Base-by-base conservation (phyloP, 2,113 vertebrate species). In the Saccopteryx bilineata region DNA sequence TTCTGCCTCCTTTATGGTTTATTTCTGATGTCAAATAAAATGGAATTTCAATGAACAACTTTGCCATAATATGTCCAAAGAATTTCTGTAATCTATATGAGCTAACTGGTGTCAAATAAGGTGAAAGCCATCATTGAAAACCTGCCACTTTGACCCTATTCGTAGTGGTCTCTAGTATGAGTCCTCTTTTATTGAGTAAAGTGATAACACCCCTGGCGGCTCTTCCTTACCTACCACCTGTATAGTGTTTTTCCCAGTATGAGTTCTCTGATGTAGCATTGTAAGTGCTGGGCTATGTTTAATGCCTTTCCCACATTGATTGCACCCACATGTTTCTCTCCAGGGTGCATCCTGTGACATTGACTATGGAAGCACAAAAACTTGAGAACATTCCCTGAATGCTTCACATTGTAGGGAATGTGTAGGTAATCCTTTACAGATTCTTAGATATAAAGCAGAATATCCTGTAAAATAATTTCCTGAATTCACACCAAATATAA, bases 191-290 rank as follows among this genome's bases (percentile, higher is more conserved):
- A 4, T 2, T 46, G 33, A 52, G 4, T 66, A 54, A 80, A 61
- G 50, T 11, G 56, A 80, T 31, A 93, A 54, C 46, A 52, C n/a
- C 18, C 58, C 58, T 48, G 7, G 15, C 63, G 69, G 5, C 10
- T 66, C 26, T 31, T 68, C 26, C 31, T 12, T 2, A 15, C 0
- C 14, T 1, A 26, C 48, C 28, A 26, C 18, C 26, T 24, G 10
- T 13, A 12, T 5, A 48, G 12, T 46, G 4, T 1, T 58, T 50
- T 33, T 76, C 39, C 80, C 71, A 97, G 95, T 72, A 81, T 94
- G 95, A 94, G 90, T 96, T 96, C 95, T 95, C 91, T 92, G 63
- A 68, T 65, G 21, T 3, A 5, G 9, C 18, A 50, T 18, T 2
- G 0, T 26, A 78, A 92, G 21, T 18, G 10, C 46, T 33, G 28